Evolutionary conservation across 2,113 vertebrate species (phyloP).

Genomic region (Brachirus orientalis): DNA sequence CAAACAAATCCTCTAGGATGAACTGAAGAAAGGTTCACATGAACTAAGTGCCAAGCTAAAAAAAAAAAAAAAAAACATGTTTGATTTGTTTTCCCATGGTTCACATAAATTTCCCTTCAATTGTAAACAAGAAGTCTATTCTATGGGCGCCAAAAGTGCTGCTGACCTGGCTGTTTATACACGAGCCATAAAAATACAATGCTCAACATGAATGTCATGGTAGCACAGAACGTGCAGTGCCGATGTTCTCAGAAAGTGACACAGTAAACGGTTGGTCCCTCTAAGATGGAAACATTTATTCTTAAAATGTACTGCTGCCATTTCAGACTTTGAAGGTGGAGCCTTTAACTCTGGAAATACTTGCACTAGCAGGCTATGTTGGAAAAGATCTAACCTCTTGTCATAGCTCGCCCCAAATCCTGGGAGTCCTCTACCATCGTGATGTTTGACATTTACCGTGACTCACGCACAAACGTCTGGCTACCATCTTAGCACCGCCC

Average conservation of each 20-base stretch:
- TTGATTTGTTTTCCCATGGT: slow-evolving; percentile 15
- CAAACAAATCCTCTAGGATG: background rate
- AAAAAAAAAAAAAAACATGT: slow-evolving; percentile 6
- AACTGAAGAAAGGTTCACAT: background rate
- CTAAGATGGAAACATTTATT: background rate
- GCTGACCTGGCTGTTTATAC: slow-evolving; percentile 34
- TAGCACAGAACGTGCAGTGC: background rate
- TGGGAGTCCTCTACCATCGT: too few species aligned
- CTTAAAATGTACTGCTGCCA: background rate
- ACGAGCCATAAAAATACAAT: slow-evolving; percentile 31
- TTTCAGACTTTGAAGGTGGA: background rate
- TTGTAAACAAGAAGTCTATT: slow-evolving; percentile 33
- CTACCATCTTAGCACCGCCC: too few species aligned
- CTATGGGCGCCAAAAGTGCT: slow-evolving; percentile 6
- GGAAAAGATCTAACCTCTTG: too few species aligned
- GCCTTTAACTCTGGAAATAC: too few species aligned
- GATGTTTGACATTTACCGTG: too few species aligned
- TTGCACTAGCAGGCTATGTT: too few species aligned
- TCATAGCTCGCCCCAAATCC: too few species aligned
- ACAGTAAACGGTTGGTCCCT: background rate
- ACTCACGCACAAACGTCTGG: too few species aligned
- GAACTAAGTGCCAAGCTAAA: background rate
- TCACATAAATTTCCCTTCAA: slow-evolving; percentile 23
- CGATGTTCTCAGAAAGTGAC: slow-evolving; percentile 27
- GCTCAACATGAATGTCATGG: slow-evolving; percentile 15